These are phyloP conservation scores for Agrochola litura DNA, from an alignment of 2,888 invertebrate genomes.

Conservation along the genomic window DNA sequence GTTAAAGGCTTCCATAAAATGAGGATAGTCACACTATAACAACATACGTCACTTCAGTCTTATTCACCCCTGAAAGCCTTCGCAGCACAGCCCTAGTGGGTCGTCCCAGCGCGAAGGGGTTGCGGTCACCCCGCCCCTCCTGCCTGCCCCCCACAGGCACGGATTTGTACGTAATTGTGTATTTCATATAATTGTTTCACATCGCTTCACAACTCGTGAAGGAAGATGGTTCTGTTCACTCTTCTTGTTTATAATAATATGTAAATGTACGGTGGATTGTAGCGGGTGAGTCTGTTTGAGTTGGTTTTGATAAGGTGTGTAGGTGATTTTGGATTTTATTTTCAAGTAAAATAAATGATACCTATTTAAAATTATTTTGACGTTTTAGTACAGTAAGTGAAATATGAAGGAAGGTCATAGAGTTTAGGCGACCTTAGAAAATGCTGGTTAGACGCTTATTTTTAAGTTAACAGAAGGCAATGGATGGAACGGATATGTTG, in stretches of 20 bases:
- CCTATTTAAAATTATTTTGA: background rate
- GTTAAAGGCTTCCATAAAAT: background rate
- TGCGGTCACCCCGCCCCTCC: conserved; percentile 62
- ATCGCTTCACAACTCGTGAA: conserved; percentile 67
- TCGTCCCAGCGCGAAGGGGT: conserved; percentile 63
- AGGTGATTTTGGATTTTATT: background rate
- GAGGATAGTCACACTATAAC: conserved; percentile 8
- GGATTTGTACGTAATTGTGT: conserved; percentile 70
- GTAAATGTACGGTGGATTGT: conserved; percentile 26
- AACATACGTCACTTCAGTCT: conserved; percentile 14
- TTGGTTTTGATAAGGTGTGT: conserved; percentile 6
- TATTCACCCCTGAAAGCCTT: conserved; percentile 26
- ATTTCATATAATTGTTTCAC: conserved; percentile 76
- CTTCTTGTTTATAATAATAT: conserved; percentile 39
- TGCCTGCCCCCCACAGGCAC: conserved; percentile 62
- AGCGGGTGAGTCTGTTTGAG: background rate
- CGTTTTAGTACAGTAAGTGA: background rate
- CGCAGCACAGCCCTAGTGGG: conserved; percentile 61
- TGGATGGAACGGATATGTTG: background rate
- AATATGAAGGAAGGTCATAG: background rate
- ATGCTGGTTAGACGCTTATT: too few relatives aligned
- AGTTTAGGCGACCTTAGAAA: too few relatives aligned
- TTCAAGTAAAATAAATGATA: background rate
- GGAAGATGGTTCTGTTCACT: conserved; percentile 44
- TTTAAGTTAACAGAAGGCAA: background rate